Evolutionary conservation across 2,797 vertebrate species (phyloP).

Genomic region (Hylomyscus alleni): DNA sequence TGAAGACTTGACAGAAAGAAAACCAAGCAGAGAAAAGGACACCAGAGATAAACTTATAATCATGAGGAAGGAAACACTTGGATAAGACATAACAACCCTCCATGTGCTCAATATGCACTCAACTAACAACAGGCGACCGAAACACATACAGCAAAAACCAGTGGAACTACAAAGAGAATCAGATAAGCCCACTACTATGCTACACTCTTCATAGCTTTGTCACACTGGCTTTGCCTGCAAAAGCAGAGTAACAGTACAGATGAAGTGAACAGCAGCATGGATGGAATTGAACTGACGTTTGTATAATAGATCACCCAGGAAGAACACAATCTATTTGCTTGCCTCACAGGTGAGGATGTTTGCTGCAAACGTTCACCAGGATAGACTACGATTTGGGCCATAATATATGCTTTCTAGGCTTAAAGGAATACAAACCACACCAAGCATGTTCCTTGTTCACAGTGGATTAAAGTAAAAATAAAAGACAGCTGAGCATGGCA

Average conservation of each 20-base stretch:
- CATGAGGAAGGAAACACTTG: neutral
- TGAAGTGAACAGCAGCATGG: neutral
- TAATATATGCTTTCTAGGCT: neutral
- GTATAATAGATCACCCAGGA: neutral
- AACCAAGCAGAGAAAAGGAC: neutral
- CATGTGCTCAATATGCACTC: neutral
- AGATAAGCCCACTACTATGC: neutral
- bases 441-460: neutral
- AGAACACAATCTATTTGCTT: constrained; percentile 8
- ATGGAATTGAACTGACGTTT: neutral
- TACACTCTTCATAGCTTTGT: neutral
- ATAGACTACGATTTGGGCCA: neutral
- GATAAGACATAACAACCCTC: neutral
- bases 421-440: neutral
- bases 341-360: neutral
- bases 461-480: neutral
- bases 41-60: neutral
- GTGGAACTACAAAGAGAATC: neutral
- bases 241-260: neutral
- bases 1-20: neutral
- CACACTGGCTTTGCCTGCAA: neutral
- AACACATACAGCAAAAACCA: neutral
- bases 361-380: neutral
- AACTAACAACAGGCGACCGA: neutral
- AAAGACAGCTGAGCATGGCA: neutral